phyloP scores from a whole-genome alignment of 2,797 vertebrate genomes.

The Smutsia gigantea region DNA sequence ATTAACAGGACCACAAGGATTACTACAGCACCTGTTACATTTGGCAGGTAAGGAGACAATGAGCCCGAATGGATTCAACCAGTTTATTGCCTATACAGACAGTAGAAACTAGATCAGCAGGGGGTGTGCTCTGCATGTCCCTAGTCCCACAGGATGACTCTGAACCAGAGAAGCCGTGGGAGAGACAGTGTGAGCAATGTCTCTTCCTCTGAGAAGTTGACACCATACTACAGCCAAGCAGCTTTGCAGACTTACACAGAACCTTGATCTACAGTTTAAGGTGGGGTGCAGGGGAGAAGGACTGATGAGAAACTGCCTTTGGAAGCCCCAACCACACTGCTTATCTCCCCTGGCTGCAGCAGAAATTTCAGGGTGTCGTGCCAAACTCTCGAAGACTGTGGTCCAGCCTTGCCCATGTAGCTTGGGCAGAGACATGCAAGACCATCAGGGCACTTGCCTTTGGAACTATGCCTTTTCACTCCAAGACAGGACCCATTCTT shows the following conservation, averaged over 20 bases:
- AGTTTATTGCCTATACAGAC: neutral
- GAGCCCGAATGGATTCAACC: neutral
- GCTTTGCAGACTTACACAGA: neutral
- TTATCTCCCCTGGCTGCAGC: neutral
- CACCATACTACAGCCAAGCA: neutral
- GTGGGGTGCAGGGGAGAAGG: neutral
- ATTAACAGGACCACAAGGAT: neutral
- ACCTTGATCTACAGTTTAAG: neutral
- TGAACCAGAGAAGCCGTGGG: neutral
- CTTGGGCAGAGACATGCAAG: rapidly evolving
- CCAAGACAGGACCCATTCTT: neutral
- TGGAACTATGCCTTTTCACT: neutral
- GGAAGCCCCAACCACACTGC: neutral
- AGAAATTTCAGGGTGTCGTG: neutral
- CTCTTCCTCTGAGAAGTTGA: neutral
- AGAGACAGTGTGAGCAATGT: neutral
- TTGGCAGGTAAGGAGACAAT: constrained; percentile 1
- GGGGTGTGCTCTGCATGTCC: neutral
- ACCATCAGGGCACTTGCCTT: rapidly evolving
- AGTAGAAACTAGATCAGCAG: neutral
- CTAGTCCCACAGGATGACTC: neutral
- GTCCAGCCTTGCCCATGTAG: rapidly evolving
- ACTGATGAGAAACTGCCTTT: neutral
- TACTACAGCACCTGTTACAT: neutral
- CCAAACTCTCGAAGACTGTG: rapidly evolving